Evolutionary conservation across 2,888 invertebrate species (phyloP), one percentile per base, ranked within the genome.

Genomic region (Abscondita cerata): DNA sequence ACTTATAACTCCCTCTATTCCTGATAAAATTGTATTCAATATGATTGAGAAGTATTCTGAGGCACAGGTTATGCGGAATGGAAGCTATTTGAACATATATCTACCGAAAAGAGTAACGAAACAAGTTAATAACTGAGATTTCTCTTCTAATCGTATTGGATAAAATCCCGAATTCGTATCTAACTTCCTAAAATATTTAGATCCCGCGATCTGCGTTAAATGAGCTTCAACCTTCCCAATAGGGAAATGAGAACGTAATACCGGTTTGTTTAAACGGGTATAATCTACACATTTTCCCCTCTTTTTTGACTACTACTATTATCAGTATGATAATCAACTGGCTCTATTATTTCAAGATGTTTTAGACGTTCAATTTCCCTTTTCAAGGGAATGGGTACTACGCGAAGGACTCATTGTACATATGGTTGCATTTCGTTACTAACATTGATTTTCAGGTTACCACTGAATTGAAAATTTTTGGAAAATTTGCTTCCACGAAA

Each of bases 221-320:
- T 65, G 64, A 1, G 62, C 62, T 44, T 73, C 69, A 9, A 75
- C 67, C 20, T 74, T 71, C 19, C 65, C 66, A 11, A 73, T 64
- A 1, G 72, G 72, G 52, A 64, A 68, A 16, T 69, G 61, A 5
- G 68, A 31, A 19, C 71, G 55, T 36, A 59, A 52, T 18, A 72
- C 64, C 40, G 36, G 46, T 50, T 62, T 56, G 47, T 69, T 70
- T 15, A 70, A 12, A 53, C 66, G 38, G 0, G 69, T 68, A 41
- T 64, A 70, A 61, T 70, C 68, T 2, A 60, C 12, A 31, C 65
- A 67, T 9, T 13, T 50, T 44, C 13, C 54, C 16, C 36, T 56
- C 52, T 51, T 65, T 66, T 3, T 47, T 58, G 9, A 67, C 67
- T 40, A 63, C 38, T 15, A 67, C 66, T 2, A 66, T 66, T 6